phyloP scores from a whole-genome alignment of 2,113 vertebrate species.

The Saimiri boliviensis region DNA sequence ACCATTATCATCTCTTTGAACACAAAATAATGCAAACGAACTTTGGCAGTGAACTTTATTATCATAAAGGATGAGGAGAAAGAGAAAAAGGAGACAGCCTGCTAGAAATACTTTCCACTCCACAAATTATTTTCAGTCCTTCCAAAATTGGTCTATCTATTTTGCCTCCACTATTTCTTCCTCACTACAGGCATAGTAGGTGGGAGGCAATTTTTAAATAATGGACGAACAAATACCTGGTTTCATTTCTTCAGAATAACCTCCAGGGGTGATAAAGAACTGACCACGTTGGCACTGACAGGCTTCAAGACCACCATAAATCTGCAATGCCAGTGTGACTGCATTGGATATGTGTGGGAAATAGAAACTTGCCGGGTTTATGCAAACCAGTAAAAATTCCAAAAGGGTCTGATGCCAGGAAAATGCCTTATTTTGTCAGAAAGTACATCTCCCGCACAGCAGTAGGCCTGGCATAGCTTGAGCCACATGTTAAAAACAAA shows the following conservation, averaged over 20 bases:
- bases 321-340: slow-evolving; percentile 16
- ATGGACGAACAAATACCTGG: background rate
- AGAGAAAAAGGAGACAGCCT: background rate
- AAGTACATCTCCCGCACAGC: slow-evolving; percentile 74
- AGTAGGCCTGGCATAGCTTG: slow-evolving; percentile 69
- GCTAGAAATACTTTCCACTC: slow-evolving; percentile 40
- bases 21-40: slow-evolving; percentile 36
- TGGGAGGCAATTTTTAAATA: slow-evolving; percentile 38
- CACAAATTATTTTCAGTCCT: slow-evolving; percentile 1
- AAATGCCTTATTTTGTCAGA: slow-evolving; percentile 77
- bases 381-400: slow-evolving; percentile 63
- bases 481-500: slow-evolving; percentile 77
- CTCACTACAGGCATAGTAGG: background rate
- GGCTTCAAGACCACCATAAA: slow-evolving; percentile 41
- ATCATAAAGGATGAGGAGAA: slow-evolving; percentile 42
- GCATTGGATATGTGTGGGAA: slow-evolving; percentile 51
- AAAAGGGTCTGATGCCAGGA: slow-evolving; percentile 63
- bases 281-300: background rate
- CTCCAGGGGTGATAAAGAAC: background rate
- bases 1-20: background rate
- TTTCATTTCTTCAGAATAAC: slow-evolving; percentile 40
- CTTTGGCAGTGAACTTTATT: slow-evolving; percentile 2
- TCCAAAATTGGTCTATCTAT: slow-evolving; percentile 48
- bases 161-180: slow-evolving; percentile 22
- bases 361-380: slow-evolving; percentile 38